Base-by-base conservation (phyloP, 2,888 invertebrate species). In the Cosmopolites sordidus region DNA sequence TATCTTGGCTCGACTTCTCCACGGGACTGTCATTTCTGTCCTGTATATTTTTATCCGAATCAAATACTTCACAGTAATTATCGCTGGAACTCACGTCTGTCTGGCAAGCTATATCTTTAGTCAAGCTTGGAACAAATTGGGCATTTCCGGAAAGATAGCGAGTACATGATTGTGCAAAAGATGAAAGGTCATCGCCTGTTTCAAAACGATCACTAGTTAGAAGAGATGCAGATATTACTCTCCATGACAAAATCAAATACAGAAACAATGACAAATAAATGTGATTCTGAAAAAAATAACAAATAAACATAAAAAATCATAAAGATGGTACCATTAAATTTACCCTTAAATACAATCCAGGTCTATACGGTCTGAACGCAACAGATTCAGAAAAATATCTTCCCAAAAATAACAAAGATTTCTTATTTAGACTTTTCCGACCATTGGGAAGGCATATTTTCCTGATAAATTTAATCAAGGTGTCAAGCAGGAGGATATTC, bases 351-450 rank as follows among this genome's bases (percentile, higher is more conserved):
- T 42, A 43, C 27, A 44, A 14, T 50, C 62, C 62, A 43, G 63
- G 63, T 54, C 43, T 51, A 47, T 59, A 66, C 0, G 66, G 66
- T 45, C 64, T 58, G 9, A 52, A 38, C 51, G 63, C 60, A 16
- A 64, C 52, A 5, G 63, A 54, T 9, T 52, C 40, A 47, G 60
- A 62, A 43, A 56, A 66, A 56, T 63, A 66, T 39, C 57, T 58
- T 11, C 48, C 17, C 16, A 63, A 53, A 27, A 33, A 43, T 18
- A 55, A 33, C 9, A 63, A 43, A 39, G 49, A 42, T 12, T 39
- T 57, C 33, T 55, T 45, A 56, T 29, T 53, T 53, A 18, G 58
- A 18, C 9, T 12, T 46, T 29, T 16, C 33, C 29, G 37, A 27
- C 9, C 6, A 9, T n/a, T 12, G 3, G 33, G n/a, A 12, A 11